These are phyloP conservation scores for Albula goreensis DNA, from an alignment of 2,113 vertebrate genomes.

Conservation along the genomic window DNA sequence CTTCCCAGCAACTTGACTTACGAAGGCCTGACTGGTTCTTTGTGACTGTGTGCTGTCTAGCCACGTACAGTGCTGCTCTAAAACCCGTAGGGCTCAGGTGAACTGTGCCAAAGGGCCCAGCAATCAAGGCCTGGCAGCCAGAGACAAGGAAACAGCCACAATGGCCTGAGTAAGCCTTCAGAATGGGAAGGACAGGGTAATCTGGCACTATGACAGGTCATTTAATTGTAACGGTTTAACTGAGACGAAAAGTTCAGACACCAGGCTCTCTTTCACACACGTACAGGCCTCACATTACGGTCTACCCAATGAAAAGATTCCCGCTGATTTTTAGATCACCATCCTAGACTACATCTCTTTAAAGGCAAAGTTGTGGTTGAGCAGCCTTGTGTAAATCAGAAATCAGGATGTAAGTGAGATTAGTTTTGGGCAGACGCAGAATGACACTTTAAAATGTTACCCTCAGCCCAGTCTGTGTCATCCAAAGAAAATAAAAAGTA, in stretches of 20 bases:
- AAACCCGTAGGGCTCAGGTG: background rate
- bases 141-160: conserved; percentile 52
- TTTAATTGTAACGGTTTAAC: conserved; percentile 24
- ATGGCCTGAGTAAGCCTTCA: conserved; percentile 42
- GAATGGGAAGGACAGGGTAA: conserved; percentile 14
- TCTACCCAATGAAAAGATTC: conserved; percentile 1
- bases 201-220: conserved; percentile 34
- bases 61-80: conserved; percentile 26
- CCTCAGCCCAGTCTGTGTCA: background rate
- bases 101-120: conserved; percentile 12
- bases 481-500: background rate
- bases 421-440: background rate
- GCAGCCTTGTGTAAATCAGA: background rate
- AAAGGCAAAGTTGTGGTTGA: background rate
- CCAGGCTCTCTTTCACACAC: background rate
- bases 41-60: conserved; percentile 29
- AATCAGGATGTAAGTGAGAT: conserved; percentile 9
- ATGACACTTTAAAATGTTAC: background rate
- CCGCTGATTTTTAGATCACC: background rate
- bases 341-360: background rate
- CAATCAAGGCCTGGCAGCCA: conserved; percentile 23
- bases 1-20: conserved; percentile 4
- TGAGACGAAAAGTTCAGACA: background rate
- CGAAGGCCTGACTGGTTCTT: background rate
- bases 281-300: background rate